Evolutionary conservation across 2,797 vertebrate species (phyloP).

Genomic region (Periparus ater): DNA sequence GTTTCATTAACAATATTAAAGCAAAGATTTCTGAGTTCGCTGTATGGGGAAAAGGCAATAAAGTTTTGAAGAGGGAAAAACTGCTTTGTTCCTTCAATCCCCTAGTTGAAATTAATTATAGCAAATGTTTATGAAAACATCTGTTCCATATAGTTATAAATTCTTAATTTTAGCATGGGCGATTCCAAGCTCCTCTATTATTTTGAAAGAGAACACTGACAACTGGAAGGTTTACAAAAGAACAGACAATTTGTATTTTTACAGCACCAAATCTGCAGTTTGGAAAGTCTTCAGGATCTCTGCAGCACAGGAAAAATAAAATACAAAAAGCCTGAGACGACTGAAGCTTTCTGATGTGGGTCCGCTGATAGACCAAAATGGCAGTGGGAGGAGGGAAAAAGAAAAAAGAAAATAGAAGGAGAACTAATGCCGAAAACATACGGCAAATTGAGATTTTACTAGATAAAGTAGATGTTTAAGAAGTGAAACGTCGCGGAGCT

Average conservation of each 20-base stretch:
- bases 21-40: slow-evolving; percentile 72
- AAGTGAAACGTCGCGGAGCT: neutral
- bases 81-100: slow-evolving; percentile 80
- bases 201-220: slow-evolving; percentile 69
- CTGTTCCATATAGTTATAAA: slow-evolving; percentile 82
- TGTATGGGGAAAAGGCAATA: slow-evolving; percentile 75
- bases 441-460: neutral
- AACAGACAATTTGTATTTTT: slow-evolving; percentile 61
- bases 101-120: slow-evolving; percentile 84
- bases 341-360: neutral
- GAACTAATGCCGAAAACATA: neutral
- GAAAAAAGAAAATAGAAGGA: neutral
- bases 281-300: slow-evolving; percentile 24
- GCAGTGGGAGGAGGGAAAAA: neutral
- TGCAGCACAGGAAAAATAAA: neutral
- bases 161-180: slow-evolving; percentile 80
- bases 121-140: slow-evolving; percentile 87
- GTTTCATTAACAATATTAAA: slow-evolving; percentile 76
- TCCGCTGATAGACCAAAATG: neutral
- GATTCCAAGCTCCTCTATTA: slow-evolving; percentile 72
- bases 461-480: neutral
- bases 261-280: slow-evolving; percentile 41
- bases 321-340: neutral
- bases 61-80: slow-evolving; percentile 81
- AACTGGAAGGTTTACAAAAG: slow-evolving; percentile 70